A percentile compares a stretch with the other conserved stretches of the same genome.
phyloP scores from a whole-genome alignment of 2,888 invertebrate species.

The Lepidochrysops patricia region DNA sequence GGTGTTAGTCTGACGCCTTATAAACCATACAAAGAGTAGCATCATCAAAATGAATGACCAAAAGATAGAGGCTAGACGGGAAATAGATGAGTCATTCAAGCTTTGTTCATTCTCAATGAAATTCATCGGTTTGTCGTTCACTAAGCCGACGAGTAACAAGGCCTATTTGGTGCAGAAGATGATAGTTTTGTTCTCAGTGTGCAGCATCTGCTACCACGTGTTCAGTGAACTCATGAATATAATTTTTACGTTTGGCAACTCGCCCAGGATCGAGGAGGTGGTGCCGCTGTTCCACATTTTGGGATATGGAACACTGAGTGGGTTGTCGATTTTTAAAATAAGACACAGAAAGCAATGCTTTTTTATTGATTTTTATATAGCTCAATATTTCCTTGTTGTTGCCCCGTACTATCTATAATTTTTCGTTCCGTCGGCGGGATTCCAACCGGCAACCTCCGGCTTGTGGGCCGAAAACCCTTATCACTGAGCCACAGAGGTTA shows the following conservation, averaged over 20 bases:
- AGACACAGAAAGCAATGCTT: too few species aligned
- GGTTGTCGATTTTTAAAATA: too few species aligned
- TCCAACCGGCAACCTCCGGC: too few species aligned
- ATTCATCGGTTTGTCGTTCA: conserved; percentile 51
- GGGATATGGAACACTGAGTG: conserved; percentile 62
- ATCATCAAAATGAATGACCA: conserved; percentile 36
- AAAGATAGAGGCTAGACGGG: conserved; percentile 42
- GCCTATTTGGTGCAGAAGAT: conserved; percentile 41
- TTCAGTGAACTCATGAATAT: conserved; percentile 59
- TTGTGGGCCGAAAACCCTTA: too few species aligned
- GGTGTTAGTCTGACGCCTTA: neutral
- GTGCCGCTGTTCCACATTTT: conserved; percentile 64
- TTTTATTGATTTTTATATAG: too few species aligned
- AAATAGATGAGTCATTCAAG: conserved; percentile 49
- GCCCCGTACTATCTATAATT: too few species aligned
- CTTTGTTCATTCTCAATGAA: conserved; percentile 51
- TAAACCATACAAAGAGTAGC: neutral
- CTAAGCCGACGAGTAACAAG: conserved; percentile 32
- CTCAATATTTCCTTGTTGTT: too few species aligned
- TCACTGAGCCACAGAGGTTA: too few species aligned
- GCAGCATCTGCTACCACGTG: conserved; percentile 54
- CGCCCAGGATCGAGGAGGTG: conserved; percentile 60
- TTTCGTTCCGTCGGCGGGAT: too few species aligned
- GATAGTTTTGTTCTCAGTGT: conserved; percentile 44
- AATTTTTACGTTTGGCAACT: conserved; percentile 50